These are phyloP conservation scores for Forpus xanthops DNA, from an alignment of 2,797 vertebrate species.

Conservation along the genomic window DNA sequence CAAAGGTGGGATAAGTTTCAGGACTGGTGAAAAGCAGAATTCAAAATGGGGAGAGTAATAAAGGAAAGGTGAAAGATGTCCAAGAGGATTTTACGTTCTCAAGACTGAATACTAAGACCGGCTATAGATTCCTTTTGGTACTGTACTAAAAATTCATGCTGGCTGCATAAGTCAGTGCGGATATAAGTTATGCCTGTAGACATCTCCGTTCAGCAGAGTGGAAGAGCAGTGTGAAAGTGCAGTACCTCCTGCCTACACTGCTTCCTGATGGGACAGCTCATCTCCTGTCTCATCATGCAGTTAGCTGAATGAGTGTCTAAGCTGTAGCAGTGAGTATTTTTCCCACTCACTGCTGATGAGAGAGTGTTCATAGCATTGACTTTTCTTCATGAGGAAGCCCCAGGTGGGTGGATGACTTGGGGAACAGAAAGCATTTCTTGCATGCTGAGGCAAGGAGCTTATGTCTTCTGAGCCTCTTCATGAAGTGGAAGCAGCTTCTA, in stretches of 20 bases:
- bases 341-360: background rate
- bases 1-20: background rate
- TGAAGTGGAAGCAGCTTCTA: background rate
- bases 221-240: background rate
- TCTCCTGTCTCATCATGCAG: background rate
- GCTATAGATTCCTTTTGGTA: background rate
- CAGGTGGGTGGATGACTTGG: background rate
- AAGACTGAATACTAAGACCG: background rate
- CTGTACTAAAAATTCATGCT: background rate
- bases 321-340: background rate
- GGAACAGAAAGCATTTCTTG: background rate
- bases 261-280: background rate
- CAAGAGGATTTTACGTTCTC: background rate
- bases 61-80: background rate
- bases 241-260: background rate
- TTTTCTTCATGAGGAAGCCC: background rate
- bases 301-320: background rate
- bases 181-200: background rate
- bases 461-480: background rate
- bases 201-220: background rate
- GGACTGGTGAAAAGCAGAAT: background rate
- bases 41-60: background rate
- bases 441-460: background rate
- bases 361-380: background rate
- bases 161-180: background rate